Evolutionary conservation across 2,113 vertebrate species (phyloP).

Genomic region (Chionis minor): DNA sequence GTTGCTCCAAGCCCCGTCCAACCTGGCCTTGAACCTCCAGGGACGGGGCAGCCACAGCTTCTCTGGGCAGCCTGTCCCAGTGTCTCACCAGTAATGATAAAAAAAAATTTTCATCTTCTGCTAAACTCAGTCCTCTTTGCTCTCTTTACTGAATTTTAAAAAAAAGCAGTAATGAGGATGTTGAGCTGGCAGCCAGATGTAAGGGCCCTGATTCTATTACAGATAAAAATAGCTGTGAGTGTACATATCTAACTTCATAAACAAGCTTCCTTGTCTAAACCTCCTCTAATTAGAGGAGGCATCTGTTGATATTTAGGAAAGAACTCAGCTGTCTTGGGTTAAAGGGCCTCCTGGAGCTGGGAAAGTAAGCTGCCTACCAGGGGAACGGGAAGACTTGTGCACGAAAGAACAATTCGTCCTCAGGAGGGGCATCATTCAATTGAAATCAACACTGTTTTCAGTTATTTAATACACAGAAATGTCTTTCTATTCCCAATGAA

Average conservation of each 20-base stretch:
- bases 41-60: neutral
- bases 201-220: neutral
- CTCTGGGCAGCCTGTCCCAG: neutral
- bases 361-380: conserved; percentile 5
- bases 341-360: conserved; percentile 37
- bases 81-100: neutral
- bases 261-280: conserved; percentile 49
- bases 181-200: conserved; percentile 5
- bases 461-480: neutral
- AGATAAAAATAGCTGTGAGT: conserved; percentile 1
- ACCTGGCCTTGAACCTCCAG: neutral
- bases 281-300: conserved; percentile 25
- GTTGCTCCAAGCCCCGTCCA: neutral
- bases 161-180: neutral
- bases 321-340: conserved; percentile 24
- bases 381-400: neutral
- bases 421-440: neutral
- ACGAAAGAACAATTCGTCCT: neutral
- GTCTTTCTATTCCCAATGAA: neutral
- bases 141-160: neutral
- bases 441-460: neutral
- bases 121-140: neutral
- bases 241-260: conserved; percentile 1
- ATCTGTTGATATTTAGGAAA: conserved; percentile 50
- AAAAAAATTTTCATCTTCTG: neutral